Evolutionary conservation across 2,113 vertebrate species (phyloP).

Genomic region (human): DNA sequence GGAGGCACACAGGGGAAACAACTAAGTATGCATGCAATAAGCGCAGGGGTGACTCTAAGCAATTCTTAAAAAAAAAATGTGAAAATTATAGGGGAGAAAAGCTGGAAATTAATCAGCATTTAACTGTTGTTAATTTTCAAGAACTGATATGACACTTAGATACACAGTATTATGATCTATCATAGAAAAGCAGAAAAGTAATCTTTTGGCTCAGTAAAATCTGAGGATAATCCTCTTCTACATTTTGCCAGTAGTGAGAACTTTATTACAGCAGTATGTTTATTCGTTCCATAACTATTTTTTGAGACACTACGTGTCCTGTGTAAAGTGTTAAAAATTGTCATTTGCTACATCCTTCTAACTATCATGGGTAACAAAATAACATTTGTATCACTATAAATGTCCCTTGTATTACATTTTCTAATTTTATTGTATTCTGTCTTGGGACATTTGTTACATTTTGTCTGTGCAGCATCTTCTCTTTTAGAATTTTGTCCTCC

Average conservation of each 20-base stretch:
- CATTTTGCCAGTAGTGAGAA: conserved; percentile 47
- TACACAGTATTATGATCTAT: conserved; percentile 34
- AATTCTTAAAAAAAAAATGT: neutral
- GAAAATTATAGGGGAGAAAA: neutral
- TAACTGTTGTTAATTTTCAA: conserved; percentile 52
- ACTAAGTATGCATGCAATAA: neutral
- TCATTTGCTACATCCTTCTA: conserved; percentile 9
- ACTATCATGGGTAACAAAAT: neutral
- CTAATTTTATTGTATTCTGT: conserved; percentile 1
- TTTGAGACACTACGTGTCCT: neutral
- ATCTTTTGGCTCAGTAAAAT: conserved; percentile 45
- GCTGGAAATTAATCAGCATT: conserved; percentile 16
- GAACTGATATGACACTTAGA: conserved; percentile 29
- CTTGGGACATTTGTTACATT: neutral
- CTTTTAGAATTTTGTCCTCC: neutral
- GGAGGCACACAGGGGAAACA: neutral
- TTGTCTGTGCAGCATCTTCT: neutral
- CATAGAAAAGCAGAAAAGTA: conserved; percentile 49
- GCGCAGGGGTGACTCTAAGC: neutral
- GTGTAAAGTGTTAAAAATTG: neutral
- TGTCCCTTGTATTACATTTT: neutral
- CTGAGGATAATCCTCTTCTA: conserved; percentile 57
- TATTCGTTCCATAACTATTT: neutral
- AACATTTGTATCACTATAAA: neutral
- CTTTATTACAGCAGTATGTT: conserved; percentile 27